Evolutionary conservation across 2,797 vertebrate species (phyloP), one percentile per base, ranked within the genome.

Genomic region (Neostethus bicornis): DNA sequence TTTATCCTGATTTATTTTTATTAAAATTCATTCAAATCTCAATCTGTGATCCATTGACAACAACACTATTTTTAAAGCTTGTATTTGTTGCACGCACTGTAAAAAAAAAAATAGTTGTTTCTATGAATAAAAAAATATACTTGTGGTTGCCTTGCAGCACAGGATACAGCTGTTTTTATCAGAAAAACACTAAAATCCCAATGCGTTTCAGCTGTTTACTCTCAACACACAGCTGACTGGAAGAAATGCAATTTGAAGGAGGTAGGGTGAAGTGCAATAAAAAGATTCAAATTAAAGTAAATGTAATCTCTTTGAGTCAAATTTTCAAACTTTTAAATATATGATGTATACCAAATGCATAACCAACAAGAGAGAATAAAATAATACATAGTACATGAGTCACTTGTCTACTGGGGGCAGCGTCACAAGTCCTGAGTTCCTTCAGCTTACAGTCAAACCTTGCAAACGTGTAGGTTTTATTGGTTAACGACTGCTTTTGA

Each of bases 81-180:
- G n/a, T n/a, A n/a, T n/a, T n/a, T n/a, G n/a, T n/a, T n/a, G n/a
- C n/a, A n/a, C n/a, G n/a, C n/a, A n/a, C n/a, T n/a, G n/a, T n/a
- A n/a, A n/a, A n/a, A n/a, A n/a, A n/a, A n/a, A n/a, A n/a, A n/a
- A n/a, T n/a, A n/a, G n/a, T n/a, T n/a, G n/a, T n/a, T n/a, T n/a
- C n/a, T n/a, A n/a, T n/a, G n/a, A n/a, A n/a, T n/a, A n/a, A n/a
- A n/a, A n/a, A n/a, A n/a, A n/a, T n/a, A n/a, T n/a, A n/a, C n/a
- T n/a, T n/a, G n/a, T n/a, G 21, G 13, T 47, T 47, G 24, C 3
- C 28, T 17, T 21, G 32, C n/a, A 5, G 8, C 16, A 43, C 39
- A 54, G 39, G 39, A 54, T 42, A 51, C 20, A 44, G 39, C 51
- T 54, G 28, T 17, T 43, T 34, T 34, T 38, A 53, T 51, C 10